phyloP scores from a whole-genome alignment of 2,888 invertebrate species.

The Cataglyphis rosenhaueri region DNA sequence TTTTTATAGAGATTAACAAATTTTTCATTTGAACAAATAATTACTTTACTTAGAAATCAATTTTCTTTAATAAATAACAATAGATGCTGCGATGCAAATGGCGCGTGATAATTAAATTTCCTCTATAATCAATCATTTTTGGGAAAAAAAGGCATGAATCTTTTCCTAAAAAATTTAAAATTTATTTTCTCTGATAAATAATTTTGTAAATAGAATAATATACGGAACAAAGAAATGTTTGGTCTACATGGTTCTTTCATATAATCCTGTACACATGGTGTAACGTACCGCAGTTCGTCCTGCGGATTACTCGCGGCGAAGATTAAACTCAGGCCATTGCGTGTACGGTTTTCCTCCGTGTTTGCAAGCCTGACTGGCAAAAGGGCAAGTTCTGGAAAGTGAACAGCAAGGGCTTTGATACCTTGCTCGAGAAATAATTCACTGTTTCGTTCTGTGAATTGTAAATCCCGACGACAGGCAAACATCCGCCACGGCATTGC shows the following conservation, averaged over 20 bases:
- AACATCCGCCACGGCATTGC: conserved; percentile 53
- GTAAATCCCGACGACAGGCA: conserved; percentile 60
- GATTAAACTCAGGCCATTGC: conserved; percentile 42
- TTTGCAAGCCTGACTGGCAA: conserved; percentile 29
- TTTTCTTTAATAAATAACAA: neutral
- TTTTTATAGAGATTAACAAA: neutral
- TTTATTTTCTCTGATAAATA: conserved; percentile 29
- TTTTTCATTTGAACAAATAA: neutral
- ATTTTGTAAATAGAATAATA: neutral
- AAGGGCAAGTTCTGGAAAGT: conserved; percentile 15
- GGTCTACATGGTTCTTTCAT: conserved; percentile 10
- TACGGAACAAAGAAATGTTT: conserved; percentile 1
- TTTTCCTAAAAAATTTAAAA: conserved; percentile 51
- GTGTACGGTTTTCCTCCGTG: conserved; percentile 24
- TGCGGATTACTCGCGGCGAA: conserved; percentile 29
- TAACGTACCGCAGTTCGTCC: neutral
- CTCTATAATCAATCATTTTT: neutral
- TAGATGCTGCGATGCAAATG: neutral
- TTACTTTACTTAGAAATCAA: conserved; percentile 1
- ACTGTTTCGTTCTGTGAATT: conserved; percentile 70
- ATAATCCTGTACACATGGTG: conserved; percentile 22
- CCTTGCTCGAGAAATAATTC: conserved; percentile 67
- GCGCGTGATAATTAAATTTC: neutral
- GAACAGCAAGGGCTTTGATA: conserved; percentile 62
- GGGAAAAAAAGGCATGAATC: conserved; percentile 50